Evolutionary conservation across 1,140 invertebrate species (phyloP).

Genomic region (Drosophila pallidifrons): DNA sequence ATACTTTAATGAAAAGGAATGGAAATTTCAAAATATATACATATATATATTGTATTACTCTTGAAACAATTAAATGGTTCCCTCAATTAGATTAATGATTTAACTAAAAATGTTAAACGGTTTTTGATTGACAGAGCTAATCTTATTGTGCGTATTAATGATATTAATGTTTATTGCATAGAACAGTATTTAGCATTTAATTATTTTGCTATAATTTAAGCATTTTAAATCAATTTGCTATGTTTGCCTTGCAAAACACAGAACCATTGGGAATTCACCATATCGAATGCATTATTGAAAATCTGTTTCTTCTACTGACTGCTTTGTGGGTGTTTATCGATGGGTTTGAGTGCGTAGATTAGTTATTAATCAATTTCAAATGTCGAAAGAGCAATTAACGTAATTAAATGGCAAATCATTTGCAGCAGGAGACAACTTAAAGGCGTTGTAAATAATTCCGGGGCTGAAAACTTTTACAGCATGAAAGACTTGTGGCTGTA

Average conservation of each 20-base stretch:
- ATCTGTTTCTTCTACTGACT: slow-evolving; percentile 1
- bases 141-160: neutral
- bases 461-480: slow-evolving; percentile 16
- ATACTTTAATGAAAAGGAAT: too few relatives aligned
- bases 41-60: too few relatives aligned
- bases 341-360: neutral
- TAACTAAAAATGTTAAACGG: neutral
- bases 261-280: slow-evolving; percentile 23
- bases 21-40: too few relatives aligned
- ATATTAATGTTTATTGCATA: slow-evolving; percentile 6
- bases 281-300: slow-evolving; percentile 43
- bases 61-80: too few relatives aligned
- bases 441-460: slow-evolving; percentile 26
- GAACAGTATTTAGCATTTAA: slow-evolving; percentile 16
- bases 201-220: slow-evolving; percentile 24
- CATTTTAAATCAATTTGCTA: slow-evolving; percentile 41
- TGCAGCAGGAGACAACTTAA: slow-evolving; percentile 36
- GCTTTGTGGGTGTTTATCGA: slow-evolving; percentile 11
- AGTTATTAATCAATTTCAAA: slow-evolving; percentile 46
- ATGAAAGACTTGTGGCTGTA: neutral
- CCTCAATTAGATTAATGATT: neutral
- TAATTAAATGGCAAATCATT: slow-evolving; percentile 43
- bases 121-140: neutral
- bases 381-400: slow-evolving; percentile 50
- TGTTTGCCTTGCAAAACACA: neutral